A percentile compares a stretch with the other conserved stretches of the same genome.
These are phyloP conservation scores for Chrysolina oricalcia DNA, from an alignment of 2,888 invertebrate species.

Conservation along the genomic window DNA sequence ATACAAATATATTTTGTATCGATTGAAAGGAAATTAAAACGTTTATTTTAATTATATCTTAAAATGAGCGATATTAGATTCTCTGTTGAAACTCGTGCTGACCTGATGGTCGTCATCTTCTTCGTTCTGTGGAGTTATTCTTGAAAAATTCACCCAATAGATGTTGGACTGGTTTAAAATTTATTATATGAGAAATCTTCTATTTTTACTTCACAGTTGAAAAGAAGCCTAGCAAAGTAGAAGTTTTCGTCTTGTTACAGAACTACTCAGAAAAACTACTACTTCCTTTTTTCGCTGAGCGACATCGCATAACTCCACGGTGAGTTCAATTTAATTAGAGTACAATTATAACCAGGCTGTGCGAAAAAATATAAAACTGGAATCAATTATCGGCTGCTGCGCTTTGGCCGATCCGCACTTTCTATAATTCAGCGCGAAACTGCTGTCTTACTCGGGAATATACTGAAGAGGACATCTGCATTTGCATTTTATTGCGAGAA, in stretches of 20 bases:
- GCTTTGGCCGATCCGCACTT: slow-evolving; percentile 19
- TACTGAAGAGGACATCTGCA: slow-evolving; percentile 44
- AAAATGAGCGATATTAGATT: too few species aligned
- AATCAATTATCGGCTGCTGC: slow-evolving; percentile 29
- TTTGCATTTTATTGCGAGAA: slow-evolving; percentile 51
- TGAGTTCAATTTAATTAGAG: slow-evolving; percentile 23
- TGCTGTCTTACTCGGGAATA: slow-evolving; percentile 42
- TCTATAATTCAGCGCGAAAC: slow-evolving; percentile 32
- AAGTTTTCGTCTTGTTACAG: not conserved
- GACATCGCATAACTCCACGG: slow-evolving; percentile 8
- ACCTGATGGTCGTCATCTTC: too few species aligned
- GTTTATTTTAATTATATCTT: too few species aligned
- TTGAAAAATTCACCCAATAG: too few species aligned
- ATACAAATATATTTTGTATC: too few species aligned
- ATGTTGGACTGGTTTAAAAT: too few species aligned
- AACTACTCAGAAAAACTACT: not conserved
- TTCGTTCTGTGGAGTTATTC: too few species aligned
- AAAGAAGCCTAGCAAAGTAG: not conserved
- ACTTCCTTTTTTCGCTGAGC: not conserved
- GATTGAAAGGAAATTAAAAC: too few species aligned
- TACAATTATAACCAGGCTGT: slow-evolving; percentile 3
- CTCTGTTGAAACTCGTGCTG: too few species aligned
- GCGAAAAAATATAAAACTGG: slow-evolving; percentile 29
- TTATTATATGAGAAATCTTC: not conserved
- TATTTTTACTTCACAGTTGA: not conserved